Conservation (phyloP, 1,140 invertebrate genomes). For the Orussus abietinus region DNA sequence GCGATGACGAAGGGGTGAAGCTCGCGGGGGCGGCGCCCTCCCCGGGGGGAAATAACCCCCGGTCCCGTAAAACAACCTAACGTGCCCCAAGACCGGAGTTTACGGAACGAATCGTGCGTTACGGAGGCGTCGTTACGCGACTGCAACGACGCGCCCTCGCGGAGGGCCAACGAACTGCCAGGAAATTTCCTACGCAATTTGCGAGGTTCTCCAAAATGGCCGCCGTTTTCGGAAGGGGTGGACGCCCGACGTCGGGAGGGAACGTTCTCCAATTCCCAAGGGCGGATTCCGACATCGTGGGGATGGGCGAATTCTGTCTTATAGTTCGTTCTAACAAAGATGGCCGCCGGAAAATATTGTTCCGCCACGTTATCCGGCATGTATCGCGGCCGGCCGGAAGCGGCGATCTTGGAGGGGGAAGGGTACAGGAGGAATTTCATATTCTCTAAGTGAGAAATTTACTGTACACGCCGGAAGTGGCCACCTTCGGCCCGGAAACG, state of each 20-base stretch:
- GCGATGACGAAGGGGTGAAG: conserved; percentile 6
- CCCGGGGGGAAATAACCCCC: conserved; percentile 30
- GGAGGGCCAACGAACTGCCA: too few species aligned
- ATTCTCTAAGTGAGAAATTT: conserved; percentile 33
- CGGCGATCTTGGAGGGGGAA: not conserved
- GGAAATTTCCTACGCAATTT: too few species aligned
- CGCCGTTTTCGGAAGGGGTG: too few species aligned
- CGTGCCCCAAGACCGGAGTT: conserved; percentile 16
- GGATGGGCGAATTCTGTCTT: too few species aligned
- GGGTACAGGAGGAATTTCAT: conserved; percentile 28
- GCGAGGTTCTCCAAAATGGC: too few species aligned
- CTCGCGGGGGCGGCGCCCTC: conserved; percentile 33
- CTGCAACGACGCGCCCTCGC: too few species aligned
- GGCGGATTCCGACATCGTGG: too few species aligned
- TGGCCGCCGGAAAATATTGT: conserved; percentile 32
- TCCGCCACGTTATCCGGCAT: conserved; percentile 27
- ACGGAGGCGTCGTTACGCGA: too few species aligned
- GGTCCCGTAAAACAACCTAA: conserved; percentile 16
- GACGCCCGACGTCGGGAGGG: too few species aligned
- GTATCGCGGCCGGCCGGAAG: conserved; percentile 20
- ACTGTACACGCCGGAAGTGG: conserved; percentile 17
- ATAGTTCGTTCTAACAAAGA: too few species aligned
- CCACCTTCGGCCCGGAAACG: conserved; percentile 14
- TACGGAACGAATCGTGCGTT: conserved; percentile 11
- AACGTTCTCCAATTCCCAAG: too few species aligned